Evolutionary conservation across 2,113 vertebrate genomes (phyloP).

Genomic region (Pomatostomus ruficeps): DNA sequence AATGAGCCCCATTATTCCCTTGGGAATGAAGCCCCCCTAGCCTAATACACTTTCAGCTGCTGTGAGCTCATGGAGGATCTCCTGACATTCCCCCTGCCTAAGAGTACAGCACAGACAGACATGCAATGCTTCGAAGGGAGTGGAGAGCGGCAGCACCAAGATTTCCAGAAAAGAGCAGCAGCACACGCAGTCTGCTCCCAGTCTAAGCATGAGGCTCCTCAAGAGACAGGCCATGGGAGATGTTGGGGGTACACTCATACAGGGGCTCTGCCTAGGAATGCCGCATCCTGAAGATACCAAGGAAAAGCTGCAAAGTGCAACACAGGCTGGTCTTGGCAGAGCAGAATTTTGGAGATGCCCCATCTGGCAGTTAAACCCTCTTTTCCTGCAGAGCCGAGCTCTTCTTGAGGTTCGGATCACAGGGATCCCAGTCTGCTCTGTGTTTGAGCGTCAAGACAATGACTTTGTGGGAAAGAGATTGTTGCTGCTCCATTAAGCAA

Average conservation of each 20-base stretch:
- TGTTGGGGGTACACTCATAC: background rate
- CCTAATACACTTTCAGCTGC: background rate
- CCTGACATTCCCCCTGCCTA: background rate
- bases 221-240: background rate
- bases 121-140: background rate
- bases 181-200: background rate
- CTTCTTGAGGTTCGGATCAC: background rate
- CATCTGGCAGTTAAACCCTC: background rate
- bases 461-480: background rate
- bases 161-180: background rate
- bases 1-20: background rate
- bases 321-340: background rate
- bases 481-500: conserved; percentile 6
- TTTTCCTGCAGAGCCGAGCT: background rate
- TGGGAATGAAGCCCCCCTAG: background rate
- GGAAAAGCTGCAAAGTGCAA: background rate
- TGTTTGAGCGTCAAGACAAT: background rate
- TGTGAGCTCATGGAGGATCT: background rate
- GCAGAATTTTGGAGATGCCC: background rate
- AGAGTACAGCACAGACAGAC: background rate
- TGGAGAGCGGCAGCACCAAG: background rate
- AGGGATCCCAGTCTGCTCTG: background rate
- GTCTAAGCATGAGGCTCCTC: background rate
- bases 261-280: background rate
- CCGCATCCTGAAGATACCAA: background rate